Evolutionary conservation across 2,113 vertebrate species (phyloP).

Genomic region (Jaculus jaculus): DNA sequence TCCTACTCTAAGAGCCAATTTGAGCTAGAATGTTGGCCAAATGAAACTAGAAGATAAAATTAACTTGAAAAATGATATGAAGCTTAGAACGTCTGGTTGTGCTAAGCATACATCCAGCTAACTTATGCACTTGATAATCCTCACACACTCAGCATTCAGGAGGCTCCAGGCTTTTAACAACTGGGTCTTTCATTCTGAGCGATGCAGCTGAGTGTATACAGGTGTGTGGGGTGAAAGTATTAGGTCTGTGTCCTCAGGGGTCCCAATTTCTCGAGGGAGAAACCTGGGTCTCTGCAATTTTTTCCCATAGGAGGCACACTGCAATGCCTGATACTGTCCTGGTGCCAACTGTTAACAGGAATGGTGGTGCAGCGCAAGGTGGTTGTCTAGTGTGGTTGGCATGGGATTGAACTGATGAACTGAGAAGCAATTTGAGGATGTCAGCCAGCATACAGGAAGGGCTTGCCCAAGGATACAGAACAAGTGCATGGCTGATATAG

Average conservation of each 20-base stretch:
- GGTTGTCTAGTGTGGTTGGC: neutral
- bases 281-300: neutral
- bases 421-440: neutral
- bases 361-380: neutral
- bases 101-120: neutral
- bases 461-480: neutral
- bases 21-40: neutral
- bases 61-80: neutral
- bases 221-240: neutral
- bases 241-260: neutral
- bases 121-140: no score
- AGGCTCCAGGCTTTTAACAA: neutral
- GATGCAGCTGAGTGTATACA: neutral
- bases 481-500: neutral
- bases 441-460: neutral
- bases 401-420: neutral
- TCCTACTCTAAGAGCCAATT: neutral
- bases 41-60: neutral
- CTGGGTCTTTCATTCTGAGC: no score
- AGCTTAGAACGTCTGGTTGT: neutral
- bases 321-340: neutral
- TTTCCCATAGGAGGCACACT: neutral
- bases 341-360: neutral
- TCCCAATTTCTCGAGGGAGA: neutral
- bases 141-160: neutral